A percentile compares a stretch with the other conserved stretches of the same genome.
phyloP scores from a whole-genome alignment of 1,140 invertebrate genomes.

The Drosophila sproati region DNA sequence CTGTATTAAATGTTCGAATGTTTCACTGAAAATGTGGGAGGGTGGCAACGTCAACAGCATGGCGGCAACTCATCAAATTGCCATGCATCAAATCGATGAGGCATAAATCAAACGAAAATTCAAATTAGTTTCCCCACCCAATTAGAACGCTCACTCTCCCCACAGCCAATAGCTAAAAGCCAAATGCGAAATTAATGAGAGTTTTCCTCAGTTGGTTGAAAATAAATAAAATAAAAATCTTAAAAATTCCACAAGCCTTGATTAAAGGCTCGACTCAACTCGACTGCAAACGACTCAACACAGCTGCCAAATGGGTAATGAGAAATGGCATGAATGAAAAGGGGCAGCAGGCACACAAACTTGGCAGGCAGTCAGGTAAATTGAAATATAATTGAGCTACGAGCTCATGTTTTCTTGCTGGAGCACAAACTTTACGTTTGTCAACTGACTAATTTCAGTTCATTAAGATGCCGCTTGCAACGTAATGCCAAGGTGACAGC shows the following conservation, averaged over 20 bases:
- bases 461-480: slow-evolving; percentile 48
- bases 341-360: slow-evolving; percentile 6
- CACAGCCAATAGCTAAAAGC: slow-evolving; percentile 35
- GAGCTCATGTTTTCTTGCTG: slow-evolving; percentile 20
- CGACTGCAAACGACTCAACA: background rate
- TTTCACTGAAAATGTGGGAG: background rate
- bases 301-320: slow-evolving; percentile 11
- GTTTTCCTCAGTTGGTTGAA: slow-evolving; percentile 32
- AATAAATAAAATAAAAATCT: slow-evolving; percentile 16
- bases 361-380: slow-evolving; percentile 61
- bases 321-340: background rate
- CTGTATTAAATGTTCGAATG: slow-evolving; percentile 61
- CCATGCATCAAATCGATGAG: slow-evolving; percentile 76
- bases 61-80: slow-evolving; percentile 60
- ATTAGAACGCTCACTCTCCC: slow-evolving; percentile 54
- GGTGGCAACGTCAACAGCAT: background rate
- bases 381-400: slow-evolving; percentile 80
- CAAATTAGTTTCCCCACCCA: slow-evolving; percentile 71
- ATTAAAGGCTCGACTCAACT: slow-evolving; percentile 46
- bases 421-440: slow-evolving; percentile 17
- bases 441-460: slow-evolving; percentile 63
- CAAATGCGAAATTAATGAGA: slow-evolving; percentile 73
- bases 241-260: slow-evolving; percentile 43
- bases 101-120: slow-evolving; percentile 81
- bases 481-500: slow-evolving; percentile 69